Evolutionary conservation across 2,888 invertebrate species (phyloP).

Genomic region (Zhuqinia jingwanae): DNA sequence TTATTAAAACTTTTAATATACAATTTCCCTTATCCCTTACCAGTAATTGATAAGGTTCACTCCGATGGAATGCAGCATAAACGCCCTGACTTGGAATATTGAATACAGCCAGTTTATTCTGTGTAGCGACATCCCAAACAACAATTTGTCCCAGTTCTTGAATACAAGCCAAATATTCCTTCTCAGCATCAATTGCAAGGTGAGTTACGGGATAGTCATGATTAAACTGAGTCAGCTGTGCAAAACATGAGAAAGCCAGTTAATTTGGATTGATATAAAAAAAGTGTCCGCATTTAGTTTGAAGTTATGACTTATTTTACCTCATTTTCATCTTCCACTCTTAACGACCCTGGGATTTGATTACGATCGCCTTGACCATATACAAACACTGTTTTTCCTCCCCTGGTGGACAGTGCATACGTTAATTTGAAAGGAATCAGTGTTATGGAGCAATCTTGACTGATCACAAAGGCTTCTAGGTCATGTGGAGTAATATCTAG

Average conservation of each 20-base stretch:
- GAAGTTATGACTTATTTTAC: too few species aligned
- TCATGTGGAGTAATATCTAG: constrained; percentile 43
- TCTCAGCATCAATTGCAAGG: constrained; percentile 56
- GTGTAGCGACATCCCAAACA: constrained; percentile 46
- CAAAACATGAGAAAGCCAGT: too few species aligned
- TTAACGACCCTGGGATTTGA: constrained; percentile 8
- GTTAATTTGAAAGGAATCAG: constrained; percentile 46
- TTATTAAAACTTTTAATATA: background rate
- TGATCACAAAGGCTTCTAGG: constrained; percentile 47
- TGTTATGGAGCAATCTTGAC: constrained; percentile 56
- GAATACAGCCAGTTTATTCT: constrained; percentile 31
- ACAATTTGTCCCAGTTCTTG: constrained; percentile 47
- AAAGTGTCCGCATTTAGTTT: too few species aligned
- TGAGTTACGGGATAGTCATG: constrained; percentile 56
- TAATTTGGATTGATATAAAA: too few species aligned
- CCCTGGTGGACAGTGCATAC: constrained; percentile 44
- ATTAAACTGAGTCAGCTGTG: background rate
- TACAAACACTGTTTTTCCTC: constrained; percentile 36
- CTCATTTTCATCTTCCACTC: constrained; percentile 1
- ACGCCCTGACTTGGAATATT: constrained; percentile 56
- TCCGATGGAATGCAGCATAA: constrained; percentile 50
- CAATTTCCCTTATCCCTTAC: too few species aligned
- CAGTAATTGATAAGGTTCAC: constrained; percentile 63
- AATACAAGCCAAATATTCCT: constrained; percentile 46
- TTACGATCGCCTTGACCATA: constrained; percentile 49